Base-by-base conservation (phyloP, 2,797 vertebrate species). In the Chanos chanos region DNA sequence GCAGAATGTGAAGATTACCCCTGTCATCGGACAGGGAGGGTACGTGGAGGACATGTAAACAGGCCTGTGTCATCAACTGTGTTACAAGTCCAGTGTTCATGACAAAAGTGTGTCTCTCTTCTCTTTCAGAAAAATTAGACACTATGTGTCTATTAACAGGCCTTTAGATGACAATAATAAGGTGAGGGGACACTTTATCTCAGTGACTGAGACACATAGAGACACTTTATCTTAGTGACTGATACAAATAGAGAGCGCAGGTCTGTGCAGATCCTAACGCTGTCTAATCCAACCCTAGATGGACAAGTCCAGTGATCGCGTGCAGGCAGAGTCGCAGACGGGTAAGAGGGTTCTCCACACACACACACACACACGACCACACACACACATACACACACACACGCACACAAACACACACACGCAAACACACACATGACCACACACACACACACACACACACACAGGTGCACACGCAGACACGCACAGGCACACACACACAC, bases 131-230 rank as follows among this genome's bases (percentile, higher is more conserved):
- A 98, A 94, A 92, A 94, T 97, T 88, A 95, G 96, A 93, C 96
- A 99, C 94, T 99, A 96, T 94, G 96, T 98, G 94, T 99, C 94
- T 79, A 92, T 98, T 90, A 95, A 93, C 90, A 91, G 91, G 87
- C 90, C 93, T 85, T 95, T 91, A 91, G 94, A 87, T 80, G 92
- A 95, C 89, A 95, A 88, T 89, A 95, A 89, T 89, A 97, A 96
- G 95, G 96, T 97, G 86, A 74, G 68, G 65, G 70, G 22, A 3
- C 9, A 19, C 24, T 24, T 12, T 39, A 43, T 25, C 21, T 12
- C 36, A 53, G 10, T 28, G 13, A 22, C 27, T 60, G 27, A 30
- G 25, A 34, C 18, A 24, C 28, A n/a, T 8, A 15, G 30, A 47
- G 7, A 28, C 41, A 47, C 41, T 28, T 12, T 13, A 27, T 49